Base-by-base conservation (phyloP, 2,888 invertebrate species). In the Himalopsyche anomala region DNA sequence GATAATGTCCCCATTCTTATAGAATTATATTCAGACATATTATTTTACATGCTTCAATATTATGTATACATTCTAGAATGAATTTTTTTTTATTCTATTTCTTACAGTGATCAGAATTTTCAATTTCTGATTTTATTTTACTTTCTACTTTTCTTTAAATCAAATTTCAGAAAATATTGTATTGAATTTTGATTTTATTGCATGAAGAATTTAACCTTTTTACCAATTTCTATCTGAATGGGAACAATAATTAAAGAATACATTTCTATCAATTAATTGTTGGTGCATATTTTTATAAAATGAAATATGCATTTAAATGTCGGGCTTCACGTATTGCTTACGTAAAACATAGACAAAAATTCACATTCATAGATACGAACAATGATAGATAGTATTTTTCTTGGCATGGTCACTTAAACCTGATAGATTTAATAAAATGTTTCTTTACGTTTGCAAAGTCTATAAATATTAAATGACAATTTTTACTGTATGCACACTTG, bases 1-100 rank as follows among this genome's bases (percentile, higher is more conserved):
- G 15, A 90, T 89, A 88, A n/a, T 80, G 80, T 40, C 17, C 80
- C 28, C 8, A 19, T 62, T 62, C 62, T 62, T 11, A 62, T 62
- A n/a, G 19, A 62, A 62, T 62, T 56, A n/a, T 56, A 56, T 19
- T 62, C 62, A 19, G 62, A 62, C 28, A 62, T 55, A n/a, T 62
- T 56, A 62, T 62, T 19, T 3, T 62, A 19, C 19, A 9, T 62
- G 28, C 62, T 28, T 62, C n/a, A 62, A 62, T 62, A 19, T 2
- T 62, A 28, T 62, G 28, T 19, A 19, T 19, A 62, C 19, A 62
- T 5, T 19, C 3, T 62, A 62, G 28, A 62, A 62, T 62, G 4
- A 19, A 62, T n/a, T 62, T 28, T 62, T 62, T 19, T n/a, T 19
- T 62, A 5, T 8, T 62, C 3, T 62, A 62, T 62, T 8, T 11